Evolutionary conservation across 2,113 vertebrate species (phyloP), one percentile per base, ranked within the genome.

Genomic region (Lonchura striata): DNA sequence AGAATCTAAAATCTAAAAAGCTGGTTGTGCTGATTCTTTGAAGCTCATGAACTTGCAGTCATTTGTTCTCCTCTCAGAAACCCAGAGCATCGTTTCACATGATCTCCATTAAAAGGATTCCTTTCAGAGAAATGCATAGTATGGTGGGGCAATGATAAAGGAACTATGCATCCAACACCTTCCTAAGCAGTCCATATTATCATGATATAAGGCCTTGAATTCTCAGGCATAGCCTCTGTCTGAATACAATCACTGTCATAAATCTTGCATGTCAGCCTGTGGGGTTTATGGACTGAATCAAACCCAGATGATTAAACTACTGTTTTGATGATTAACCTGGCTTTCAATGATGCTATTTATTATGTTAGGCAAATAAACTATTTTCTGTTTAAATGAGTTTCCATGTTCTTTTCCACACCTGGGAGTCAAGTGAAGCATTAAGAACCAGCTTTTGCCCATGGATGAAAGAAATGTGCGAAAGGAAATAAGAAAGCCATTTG

Each of bases 361-460:
- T 82, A 78, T 57, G 57, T 83, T 95, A 93, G 64, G 61, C 63
- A 96, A 96, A 95, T 91, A 82, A 80, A 74, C 70, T 52, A 10
- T 86, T 95, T 86, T 70, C 42, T 63, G 33, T 74, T 93, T 89
- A 78, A 97, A 88, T 80, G 53, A 79, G 61, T 85, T 94, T 89
- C 65, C 4, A 1, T 89, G 61, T 17, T 76, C 42, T 92, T 91
- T 94, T 94, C 63, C 50, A 77, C 92, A 94, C 70, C 37, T 94
- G 69, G 74, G 82, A 91, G 8, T 86, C 41, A 60, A 83, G 28
- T 33, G 76, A 90, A 94, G 61, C 37, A 86, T 88, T 75, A 88
- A 88, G 68, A 75, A 81, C 39, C 13, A 57, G 65, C 31, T 88
- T 88, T 84, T 90, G n/a, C 42, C 47, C 15, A 16, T 25, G 10